Percentiles rank a stretch among this genome's conserved stretches.
These are phyloP conservation scores for Alentia gelatinosa DNA, from an alignment of 2,888 invertebrate genomes.

Conservation along the genomic window DNA sequence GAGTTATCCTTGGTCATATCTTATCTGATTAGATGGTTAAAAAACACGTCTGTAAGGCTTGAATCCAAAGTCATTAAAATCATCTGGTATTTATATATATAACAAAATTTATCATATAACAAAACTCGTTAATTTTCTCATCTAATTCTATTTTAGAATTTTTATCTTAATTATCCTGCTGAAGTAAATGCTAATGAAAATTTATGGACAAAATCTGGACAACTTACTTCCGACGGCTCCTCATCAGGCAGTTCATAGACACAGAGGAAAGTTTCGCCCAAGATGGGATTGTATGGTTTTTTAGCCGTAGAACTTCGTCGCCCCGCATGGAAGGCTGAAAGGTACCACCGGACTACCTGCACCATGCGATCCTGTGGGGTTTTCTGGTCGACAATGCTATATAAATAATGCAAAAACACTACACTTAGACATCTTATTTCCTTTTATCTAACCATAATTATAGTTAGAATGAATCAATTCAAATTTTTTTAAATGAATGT, in stretches of 20 bases:
- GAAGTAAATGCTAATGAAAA: not conserved
- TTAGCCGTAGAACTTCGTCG: constrained; percentile 98
- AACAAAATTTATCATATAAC: too few species aligned
- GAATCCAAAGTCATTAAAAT: too few species aligned
- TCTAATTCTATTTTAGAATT: too few species aligned
- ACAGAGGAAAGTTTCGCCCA: constrained; percentile 94
- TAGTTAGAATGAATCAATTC: too few species aligned
- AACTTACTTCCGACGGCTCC: not conserved
- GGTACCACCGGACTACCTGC: constrained; percentile 96
- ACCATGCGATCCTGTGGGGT: constrained; percentile 94
- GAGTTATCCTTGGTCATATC: too few species aligned
- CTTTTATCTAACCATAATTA: too few species aligned
- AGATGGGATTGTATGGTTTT: constrained; percentile 98
- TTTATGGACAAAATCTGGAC: not conserved
- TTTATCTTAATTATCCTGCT: too few species aligned
- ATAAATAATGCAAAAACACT: constrained; percentile 61
- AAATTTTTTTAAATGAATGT: too few species aligned
- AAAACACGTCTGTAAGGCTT: too few species aligned
- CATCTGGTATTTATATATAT: too few species aligned
- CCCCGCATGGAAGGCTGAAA: constrained; percentile 99
- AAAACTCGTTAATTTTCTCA: too few species aligned
- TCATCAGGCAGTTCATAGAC: constrained; percentile 80
- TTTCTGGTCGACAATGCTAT: constrained; percentile 92
- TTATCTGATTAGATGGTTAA: too few species aligned
- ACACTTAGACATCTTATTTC: not conserved